Evolutionary conservation across 2,113 vertebrate genomes (phyloP).

Genomic region (Struthio camelus): DNA sequence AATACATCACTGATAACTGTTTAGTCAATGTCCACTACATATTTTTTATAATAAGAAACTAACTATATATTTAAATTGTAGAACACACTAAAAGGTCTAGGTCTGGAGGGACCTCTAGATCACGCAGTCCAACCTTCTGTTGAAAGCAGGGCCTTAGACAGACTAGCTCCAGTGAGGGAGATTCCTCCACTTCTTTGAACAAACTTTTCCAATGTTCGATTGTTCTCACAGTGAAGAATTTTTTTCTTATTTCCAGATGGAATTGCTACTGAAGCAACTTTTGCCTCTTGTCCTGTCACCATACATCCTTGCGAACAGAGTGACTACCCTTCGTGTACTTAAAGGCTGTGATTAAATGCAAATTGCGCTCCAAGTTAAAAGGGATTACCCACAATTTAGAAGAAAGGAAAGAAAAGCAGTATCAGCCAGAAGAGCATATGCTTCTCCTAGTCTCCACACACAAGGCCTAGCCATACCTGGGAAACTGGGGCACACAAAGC

Average conservation of each 20-base stretch:
- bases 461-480: not conserved
- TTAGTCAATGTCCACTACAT: not conserved
- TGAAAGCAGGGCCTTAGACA: not conserved
- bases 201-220: not conserved
- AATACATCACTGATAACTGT: not conserved
- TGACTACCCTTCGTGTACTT: not conserved
- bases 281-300: not conserved
- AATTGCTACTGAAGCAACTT: not conserved
- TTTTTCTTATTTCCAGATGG: not conserved
- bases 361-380: not conserved
- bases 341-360: not conserved
- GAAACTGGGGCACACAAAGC: not conserved
- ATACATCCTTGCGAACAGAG: not conserved
- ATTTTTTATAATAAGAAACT: not conserved
- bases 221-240: not conserved
- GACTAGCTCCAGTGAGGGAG: not conserved
- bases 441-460: not conserved
- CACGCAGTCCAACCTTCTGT: not conserved
- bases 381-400: not conserved
- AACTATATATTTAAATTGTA: not conserved
- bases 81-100: not conserved
- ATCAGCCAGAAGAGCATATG: not conserved
- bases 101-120: not conserved
- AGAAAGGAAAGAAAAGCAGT: not conserved
- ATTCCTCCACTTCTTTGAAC: not conserved